Conservation (phyloP, 2,113 vertebrate species). For the Mus pahari region DNA sequence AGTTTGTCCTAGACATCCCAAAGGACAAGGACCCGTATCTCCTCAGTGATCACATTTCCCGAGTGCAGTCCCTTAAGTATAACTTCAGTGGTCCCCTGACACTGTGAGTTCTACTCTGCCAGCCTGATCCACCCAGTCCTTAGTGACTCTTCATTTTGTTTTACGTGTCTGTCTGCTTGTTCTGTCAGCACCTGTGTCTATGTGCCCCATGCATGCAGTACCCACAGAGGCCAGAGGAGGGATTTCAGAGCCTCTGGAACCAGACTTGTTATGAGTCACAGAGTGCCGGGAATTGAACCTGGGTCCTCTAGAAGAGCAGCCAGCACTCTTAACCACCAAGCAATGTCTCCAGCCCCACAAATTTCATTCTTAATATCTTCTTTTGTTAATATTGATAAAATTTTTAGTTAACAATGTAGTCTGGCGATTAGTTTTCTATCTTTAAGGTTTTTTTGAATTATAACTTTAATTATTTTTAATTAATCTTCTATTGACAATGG, state of each 20-base stretch:
- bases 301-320: background rate
- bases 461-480: background rate
- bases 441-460: constrained; percentile 3
- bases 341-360: background rate
- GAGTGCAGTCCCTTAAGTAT: background rate
- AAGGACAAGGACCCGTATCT: background rate
- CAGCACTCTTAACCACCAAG: background rate
- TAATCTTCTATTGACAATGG: background rate
- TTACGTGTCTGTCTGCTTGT: background rate
- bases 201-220: background rate
- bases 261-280: background rate
- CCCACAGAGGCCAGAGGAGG: background rate
- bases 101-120: background rate
- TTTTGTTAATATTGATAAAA: background rate
- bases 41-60: background rate
- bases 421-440: background rate
- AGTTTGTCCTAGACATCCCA: no score
- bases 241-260: background rate
- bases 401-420: background rate
- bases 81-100: no score
- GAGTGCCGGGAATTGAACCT: background rate
- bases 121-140: background rate
- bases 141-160: background rate
- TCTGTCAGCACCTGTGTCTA: background rate
- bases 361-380: background rate